Base-by-base conservation (phyloP, 2,888 invertebrate genomes). In the Rhyacophila evoluta region DNA sequence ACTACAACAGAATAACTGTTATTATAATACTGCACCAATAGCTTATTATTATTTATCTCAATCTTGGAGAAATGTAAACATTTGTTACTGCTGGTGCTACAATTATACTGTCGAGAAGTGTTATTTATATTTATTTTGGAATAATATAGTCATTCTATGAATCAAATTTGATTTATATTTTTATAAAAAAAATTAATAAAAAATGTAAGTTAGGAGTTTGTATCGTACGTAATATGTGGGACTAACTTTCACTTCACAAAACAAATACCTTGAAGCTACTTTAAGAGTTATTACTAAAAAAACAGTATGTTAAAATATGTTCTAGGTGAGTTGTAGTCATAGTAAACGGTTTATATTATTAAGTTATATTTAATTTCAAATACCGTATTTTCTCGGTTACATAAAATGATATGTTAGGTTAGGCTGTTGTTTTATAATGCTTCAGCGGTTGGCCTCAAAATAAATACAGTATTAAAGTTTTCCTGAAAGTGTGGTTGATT, bases 1-100 rank as follows among this genome's bases (percentile, higher is more conserved):
- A 37, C 36, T 37, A 72, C 72, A 38, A 27, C 38, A 72, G 36
- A 72, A 69, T 69, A 69, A 28, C 69, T 69, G 69, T 29, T 69
- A 55, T 55, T 55, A 55, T 55, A 41, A 55, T 19, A 55, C 19
- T 55, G 55, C 19, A 55, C 55, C 19, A 25, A 11, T 11, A 28
- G 10, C 33, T 12, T 69, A 28, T 69, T 69, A 69, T 69, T 69
- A 33, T 69, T 28, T 29, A 33, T 28, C 69, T 69, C 69, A 4
- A 69, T 69, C 29, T 29, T 0, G 10, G 33, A 69, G 69, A 69
- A 69, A 69, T 33, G 69, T 55, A 55, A 55, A 55, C 55, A 55
- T 55, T 55, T 10, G 55, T 55, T 55, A 55, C 25, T 19, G 55
- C 55, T 19, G 8, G 55, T 55, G 55, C 55, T 55, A 55, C 55